These are phyloP conservation scores for Plagodis pulveraria DNA, from an alignment of 2,888 invertebrate genomes.

Conservation along the genomic window DNA sequence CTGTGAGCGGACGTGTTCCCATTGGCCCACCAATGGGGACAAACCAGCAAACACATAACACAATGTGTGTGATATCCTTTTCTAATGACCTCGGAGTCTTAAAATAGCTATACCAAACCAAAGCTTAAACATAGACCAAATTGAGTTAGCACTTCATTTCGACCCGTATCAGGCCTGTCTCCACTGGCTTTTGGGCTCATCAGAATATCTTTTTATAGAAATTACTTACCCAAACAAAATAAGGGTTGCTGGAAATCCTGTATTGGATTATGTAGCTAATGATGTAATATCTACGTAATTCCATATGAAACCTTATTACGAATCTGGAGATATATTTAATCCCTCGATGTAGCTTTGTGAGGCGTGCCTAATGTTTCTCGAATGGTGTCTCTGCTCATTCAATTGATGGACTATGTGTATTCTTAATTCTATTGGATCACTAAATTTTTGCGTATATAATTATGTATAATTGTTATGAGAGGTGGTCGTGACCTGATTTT, in stretches of 20 bases:
- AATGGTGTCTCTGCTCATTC: no score
- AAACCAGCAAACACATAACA: no score
- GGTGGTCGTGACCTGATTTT: no score
- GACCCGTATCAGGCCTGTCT: background rate
- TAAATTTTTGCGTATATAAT: no score
- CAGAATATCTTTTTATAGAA: slow-evolving; percentile 1
- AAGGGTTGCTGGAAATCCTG: slow-evolving; percentile 5
- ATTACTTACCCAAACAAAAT: slow-evolving; percentile 9
- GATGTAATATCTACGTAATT: slow-evolving; percentile 14
- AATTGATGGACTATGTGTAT: no score
- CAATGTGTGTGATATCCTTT: no score
- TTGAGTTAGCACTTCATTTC: slow-evolving; percentile 2
- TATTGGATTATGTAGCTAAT: slow-evolving; percentile 7
- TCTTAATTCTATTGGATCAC: no score
- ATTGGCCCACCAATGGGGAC: no score
- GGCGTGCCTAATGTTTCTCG: slow-evolving; percentile 1
- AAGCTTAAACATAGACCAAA: background rate
- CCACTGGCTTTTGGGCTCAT: background rate
- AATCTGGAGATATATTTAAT: slow-evolving; percentile 9
- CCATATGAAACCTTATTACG: slow-evolving; percentile 8
- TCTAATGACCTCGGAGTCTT: no score
- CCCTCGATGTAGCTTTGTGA: slow-evolving; percentile 10
- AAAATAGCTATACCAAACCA: no score
- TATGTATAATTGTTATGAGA: no score
- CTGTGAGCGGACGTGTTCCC: no score